Evolutionary conservation across 2,797 vertebrate genomes (phyloP).

Genomic region (Vespertilio murinus): DNA sequence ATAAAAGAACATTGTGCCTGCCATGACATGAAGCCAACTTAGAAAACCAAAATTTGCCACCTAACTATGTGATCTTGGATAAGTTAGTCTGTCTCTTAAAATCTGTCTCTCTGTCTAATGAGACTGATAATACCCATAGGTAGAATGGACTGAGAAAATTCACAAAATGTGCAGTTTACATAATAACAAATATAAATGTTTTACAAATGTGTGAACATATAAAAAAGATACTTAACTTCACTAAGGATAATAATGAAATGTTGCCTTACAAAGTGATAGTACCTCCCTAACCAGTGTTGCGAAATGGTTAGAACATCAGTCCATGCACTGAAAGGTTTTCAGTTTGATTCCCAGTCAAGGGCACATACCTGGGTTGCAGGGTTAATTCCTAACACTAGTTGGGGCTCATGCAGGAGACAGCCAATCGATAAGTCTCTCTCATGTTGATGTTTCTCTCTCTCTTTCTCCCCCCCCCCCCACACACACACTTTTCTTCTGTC

Average conservation of each 20-base stretch:
- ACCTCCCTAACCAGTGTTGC: too few relatives aligned
- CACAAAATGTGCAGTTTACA: background rate
- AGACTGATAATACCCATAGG: background rate
- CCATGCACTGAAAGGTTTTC: too few relatives aligned
- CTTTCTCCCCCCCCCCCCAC: too few relatives aligned
- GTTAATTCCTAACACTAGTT: too few relatives aligned
- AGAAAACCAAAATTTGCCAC: background rate
- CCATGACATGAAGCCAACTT: background rate
- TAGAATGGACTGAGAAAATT: background rate
- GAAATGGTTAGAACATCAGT: too few relatives aligned
- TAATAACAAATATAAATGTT: background rate
- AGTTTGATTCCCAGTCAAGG: too few relatives aligned
- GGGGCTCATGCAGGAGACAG: too few relatives aligned
- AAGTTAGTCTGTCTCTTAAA: slow-evolving; percentile 14
- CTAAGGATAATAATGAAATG: background rate
- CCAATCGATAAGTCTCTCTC: too few relatives aligned
- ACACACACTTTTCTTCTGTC: too few relatives aligned
- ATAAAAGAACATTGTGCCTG: background rate
- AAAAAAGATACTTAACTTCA: slow-evolving; percentile 12
- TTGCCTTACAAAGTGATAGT: background rate
- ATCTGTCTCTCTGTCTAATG: background rate
- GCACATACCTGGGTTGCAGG: too few relatives aligned
- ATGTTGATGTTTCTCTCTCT: too few relatives aligned
- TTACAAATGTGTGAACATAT: background rate
- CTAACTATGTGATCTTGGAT: background rate